A percentile compares a stretch with the other conserved stretches of the same genome.
phyloP scores from a whole-genome alignment of 2,888 invertebrate species.

The Sesia bembeciformis region DNA sequence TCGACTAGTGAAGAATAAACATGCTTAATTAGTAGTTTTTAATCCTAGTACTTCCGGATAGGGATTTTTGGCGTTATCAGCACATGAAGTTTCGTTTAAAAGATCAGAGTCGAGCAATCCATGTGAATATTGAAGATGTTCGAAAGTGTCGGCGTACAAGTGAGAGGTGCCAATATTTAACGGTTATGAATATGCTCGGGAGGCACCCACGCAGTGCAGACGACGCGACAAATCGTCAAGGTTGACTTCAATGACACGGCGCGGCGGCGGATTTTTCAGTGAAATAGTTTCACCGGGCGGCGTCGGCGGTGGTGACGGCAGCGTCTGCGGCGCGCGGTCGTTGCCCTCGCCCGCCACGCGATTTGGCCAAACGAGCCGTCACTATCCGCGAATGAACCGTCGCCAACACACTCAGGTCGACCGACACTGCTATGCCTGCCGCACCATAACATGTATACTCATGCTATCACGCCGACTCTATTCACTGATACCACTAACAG shows the following conservation, averaged over 20 bases:
- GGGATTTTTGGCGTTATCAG: no score
- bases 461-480: no score
- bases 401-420: neutral
- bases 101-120: neutral
- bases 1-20: no score
- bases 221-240: conserved; percentile 69
- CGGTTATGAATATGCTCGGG: conserved; percentile 53
- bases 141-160: conserved; percentile 19
- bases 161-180: conserved; percentile 56
- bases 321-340: conserved; percentile 61
- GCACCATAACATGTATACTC: no score
- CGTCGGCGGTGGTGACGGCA: conserved; percentile 40
- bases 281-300: conserved; percentile 64
- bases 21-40: no score
- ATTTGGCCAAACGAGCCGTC: conserved; percentile 55
- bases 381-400: conserved; percentile 12
- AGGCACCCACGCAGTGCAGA: conserved; percentile 60
- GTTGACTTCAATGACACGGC: conserved; percentile 64
- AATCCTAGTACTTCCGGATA: no score
- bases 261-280: conserved; percentile 65
- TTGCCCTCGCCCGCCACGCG: conserved; percentile 62
- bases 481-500: no score
- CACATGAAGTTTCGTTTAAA: no score
- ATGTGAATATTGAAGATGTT: neutral
- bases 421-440: no score